Percentiles rank a stretch among this genome's conserved stretches.
Conservation (phyloP, 2,113 vertebrate species). For the Pluvialis apricaria region DNA sequence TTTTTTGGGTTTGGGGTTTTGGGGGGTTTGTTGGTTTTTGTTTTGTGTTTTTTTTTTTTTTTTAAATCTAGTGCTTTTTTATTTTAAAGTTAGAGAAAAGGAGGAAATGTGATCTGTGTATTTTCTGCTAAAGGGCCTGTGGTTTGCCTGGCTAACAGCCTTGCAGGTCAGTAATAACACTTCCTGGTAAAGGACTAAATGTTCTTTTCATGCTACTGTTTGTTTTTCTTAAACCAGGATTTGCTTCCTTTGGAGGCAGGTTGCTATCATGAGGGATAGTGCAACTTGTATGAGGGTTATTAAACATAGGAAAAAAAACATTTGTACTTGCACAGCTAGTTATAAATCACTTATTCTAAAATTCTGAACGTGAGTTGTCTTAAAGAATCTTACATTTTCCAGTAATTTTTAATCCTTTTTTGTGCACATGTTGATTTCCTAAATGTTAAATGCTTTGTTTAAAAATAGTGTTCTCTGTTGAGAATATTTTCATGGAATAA, state of each 20-base stretch:
- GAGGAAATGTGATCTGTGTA: slow-evolving; percentile 71
- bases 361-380: slow-evolving; percentile 71
- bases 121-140: slow-evolving; percentile 69
- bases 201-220: slow-evolving; percentile 75
- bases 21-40: not conserved
- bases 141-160: slow-evolving; percentile 65
- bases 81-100: slow-evolving; percentile 66
- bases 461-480: slow-evolving; percentile 80
- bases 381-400: slow-evolving; percentile 78
- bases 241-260: slow-evolving; percentile 72
- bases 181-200: slow-evolving; percentile 72
- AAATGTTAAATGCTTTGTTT: slow-evolving; percentile 86
- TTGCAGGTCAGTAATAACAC: slow-evolving; percentile 69
- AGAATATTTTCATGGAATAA: slow-evolving; percentile 94
- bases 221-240: slow-evolving; percentile 72
- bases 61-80: slow-evolving; percentile 58
- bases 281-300: slow-evolving; percentile 67
- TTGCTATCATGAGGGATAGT: slow-evolving; percentile 68
- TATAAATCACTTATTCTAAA: slow-evolving; percentile 67
- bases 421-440: slow-evolving; percentile 87
- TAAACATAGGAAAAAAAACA: slow-evolving; percentile 61
- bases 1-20: slow-evolving; percentile 21
- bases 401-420: slow-evolving; percentile 75
- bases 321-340: slow-evolving; percentile 77
- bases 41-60: not conserved